Evolutionary conservation across 2,797 vertebrate genomes (phyloP).

Genomic region (Eutrigla gurnardus): DNA sequence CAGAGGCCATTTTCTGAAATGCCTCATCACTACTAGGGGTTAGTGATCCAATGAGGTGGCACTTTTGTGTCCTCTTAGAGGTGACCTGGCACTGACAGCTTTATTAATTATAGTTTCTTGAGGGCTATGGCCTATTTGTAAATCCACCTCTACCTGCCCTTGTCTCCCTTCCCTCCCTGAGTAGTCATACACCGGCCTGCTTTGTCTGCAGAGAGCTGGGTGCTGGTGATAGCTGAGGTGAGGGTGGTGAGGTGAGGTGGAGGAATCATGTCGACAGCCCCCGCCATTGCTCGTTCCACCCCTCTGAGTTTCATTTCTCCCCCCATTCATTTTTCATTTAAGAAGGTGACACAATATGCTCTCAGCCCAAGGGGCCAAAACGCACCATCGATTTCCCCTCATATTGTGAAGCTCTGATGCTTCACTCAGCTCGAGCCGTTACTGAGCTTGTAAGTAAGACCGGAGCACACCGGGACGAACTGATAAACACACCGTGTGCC

Average conservation of each 20-base stretch:
- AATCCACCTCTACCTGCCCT: conserved; percentile 73
- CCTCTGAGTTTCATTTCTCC: conserved; percentile 75
- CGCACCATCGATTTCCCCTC: conserved; percentile 77
- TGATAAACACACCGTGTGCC: conserved; percentile 50
- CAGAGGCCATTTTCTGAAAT: conserved; percentile 26
- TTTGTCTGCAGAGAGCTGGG: conserved; percentile 53
- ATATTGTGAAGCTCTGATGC: conserved; percentile 66
- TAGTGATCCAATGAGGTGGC: conserved; percentile 44
- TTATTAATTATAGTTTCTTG: conserved; percentile 78
- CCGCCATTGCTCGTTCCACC: conserved; percentile 68
- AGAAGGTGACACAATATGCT: conserved; percentile 79
- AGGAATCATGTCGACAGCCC: conserved; percentile 72
- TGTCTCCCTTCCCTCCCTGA: conserved; percentile 51
- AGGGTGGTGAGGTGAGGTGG: conserved; percentile 53
- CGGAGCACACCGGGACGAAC: conserved; percentile 39
- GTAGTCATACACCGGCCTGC: conserved; percentile 24
- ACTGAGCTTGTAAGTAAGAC: conserved; percentile 50
- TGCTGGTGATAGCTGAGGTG: conserved; percentile 55
- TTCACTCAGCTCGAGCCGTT: conserved; percentile 56
- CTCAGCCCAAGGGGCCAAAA: conserved; percentile 71
- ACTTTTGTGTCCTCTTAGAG: conserved; percentile 54
- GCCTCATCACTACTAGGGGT: conserved; percentile 44
- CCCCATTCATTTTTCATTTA: conserved; percentile 83
- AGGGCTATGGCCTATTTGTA: conserved; percentile 71
- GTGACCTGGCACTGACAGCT: conserved; percentile 69